phyloP scores from a whole-genome alignment of 2,888 invertebrate species.

The Norana najaformis region DNA sequence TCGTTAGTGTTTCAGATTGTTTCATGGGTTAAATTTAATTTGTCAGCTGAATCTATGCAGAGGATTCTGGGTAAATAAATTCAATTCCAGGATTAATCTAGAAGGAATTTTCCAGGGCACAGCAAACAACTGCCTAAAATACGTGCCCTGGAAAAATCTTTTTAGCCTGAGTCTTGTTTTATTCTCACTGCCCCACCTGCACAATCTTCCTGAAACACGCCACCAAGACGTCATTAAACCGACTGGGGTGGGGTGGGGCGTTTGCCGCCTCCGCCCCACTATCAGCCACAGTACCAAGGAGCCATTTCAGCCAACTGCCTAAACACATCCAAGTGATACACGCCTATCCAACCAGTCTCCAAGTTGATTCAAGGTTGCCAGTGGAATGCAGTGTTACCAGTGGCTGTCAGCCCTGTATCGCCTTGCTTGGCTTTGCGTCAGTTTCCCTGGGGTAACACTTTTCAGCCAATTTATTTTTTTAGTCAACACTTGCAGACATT shows the following conservation, averaged over 20 bases:
- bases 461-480: background rate
- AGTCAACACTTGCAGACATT: background rate
- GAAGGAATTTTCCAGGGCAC: too few relatives aligned
- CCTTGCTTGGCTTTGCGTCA: background rate
- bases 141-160: background rate
- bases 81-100: background rate
- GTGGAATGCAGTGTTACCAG: background rate
- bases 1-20: background rate
- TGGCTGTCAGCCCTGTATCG: background rate
- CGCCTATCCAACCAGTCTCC: background rate
- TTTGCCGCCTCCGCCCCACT: background rate
- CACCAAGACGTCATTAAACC: background rate
- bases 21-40: background rate
- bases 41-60: background rate
- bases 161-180: background rate
- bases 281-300: background rate
- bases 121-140: background rate
- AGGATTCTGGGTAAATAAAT: background rate
- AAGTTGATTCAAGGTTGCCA: background rate
- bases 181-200: background rate
- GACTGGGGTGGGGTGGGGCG: background rate
- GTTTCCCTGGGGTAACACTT: background rate
- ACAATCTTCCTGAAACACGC: background rate
- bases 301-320: background rate
- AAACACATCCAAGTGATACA: background rate